phyloP scores from a whole-genome alignment of 2,113 vertebrate species.

The Fulmarus glacialis region DNA sequence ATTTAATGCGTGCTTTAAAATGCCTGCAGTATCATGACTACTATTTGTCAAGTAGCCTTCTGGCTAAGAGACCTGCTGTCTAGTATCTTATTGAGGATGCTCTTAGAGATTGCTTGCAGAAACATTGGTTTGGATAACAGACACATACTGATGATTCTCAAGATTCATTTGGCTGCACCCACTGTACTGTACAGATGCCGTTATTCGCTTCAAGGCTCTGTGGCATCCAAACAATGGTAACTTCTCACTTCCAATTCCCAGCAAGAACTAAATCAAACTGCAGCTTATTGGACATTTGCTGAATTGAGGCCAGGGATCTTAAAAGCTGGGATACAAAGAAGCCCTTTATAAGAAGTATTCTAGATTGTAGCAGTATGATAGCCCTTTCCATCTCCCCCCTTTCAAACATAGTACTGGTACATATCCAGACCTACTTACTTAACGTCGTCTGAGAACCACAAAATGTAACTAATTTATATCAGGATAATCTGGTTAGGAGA shows the following conservation, averaged over 20 bases:
- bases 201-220: conserved; percentile 32
- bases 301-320: conserved; percentile 49
- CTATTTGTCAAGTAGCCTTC: conserved; percentile 62
- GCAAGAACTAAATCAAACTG: conserved; percentile 41
- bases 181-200: background rate
- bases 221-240: conserved; percentile 44
- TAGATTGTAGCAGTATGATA: conserved; percentile 3
- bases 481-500: background rate
- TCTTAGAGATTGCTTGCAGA: conserved; percentile 12
- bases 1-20: conserved; percentile 42
- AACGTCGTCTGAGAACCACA: background rate
- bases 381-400: background rate
- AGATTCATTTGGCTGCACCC: conserved; percentile 51
- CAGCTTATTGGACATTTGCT: conserved; percentile 34
- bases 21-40: conserved; percentile 39
- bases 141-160: conserved; percentile 49
- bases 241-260: conserved; percentile 34
- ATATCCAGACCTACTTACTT: background rate
- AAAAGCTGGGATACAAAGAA: conserved; percentile 53
- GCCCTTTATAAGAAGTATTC: conserved; percentile 27
- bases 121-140: background rate
- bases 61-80: conserved; percentile 27
- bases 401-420: background rate
- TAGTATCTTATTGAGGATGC: conserved; percentile 39
- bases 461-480: background rate